phyloP scores from a whole-genome alignment of 2,888 invertebrate species.

The Andrena fulva region DNA sequence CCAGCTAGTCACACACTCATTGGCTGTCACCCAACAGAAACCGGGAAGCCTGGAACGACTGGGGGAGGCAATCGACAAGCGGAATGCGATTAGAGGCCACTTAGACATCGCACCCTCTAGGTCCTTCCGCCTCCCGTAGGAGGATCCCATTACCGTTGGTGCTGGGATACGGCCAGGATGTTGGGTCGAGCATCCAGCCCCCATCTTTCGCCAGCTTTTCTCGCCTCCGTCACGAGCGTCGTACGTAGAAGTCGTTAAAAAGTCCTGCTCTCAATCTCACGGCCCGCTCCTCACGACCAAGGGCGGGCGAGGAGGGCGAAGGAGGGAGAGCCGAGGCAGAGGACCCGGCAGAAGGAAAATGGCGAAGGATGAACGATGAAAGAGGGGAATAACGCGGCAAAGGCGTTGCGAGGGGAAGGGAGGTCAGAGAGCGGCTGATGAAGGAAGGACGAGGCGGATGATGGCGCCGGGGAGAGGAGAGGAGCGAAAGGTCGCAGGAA shows the following conservation, averaged over 20 bases:
- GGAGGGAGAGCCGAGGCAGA: neutral
- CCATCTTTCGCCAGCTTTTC: constrained; percentile 4
- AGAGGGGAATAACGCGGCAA: neutral
- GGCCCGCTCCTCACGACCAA: constrained; percentile 44
- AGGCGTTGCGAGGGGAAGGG: too few relatives aligned
- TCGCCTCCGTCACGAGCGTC: constrained; percentile 9
- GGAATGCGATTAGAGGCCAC: constrained; percentile 67
- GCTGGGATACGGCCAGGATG: constrained; percentile 48
- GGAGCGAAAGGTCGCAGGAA: neutral
- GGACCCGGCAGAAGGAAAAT: neutral
- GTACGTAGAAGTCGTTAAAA: constrained; percentile 64
- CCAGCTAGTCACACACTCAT: neutral
- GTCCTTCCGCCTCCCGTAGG: neutral
- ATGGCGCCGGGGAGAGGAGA: neutral
- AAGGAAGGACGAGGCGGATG: neutral
- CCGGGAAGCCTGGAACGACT: constrained; percentile 28
- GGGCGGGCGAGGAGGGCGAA: neutral
- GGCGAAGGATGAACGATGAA: constrained; percentile 37
- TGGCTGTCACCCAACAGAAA: neutral
- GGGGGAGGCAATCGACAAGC: constrained; percentile 49
- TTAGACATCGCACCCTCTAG: constrained; percentile 54
- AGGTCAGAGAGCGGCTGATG: neutral
- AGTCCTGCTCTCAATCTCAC: constrained; percentile 67
- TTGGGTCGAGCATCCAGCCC: constrained; percentile 39
- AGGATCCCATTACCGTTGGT: constrained; percentile 63